Conservation (phyloP, 2,888 invertebrate genomes). For the Callinectes sapidus region DNA sequence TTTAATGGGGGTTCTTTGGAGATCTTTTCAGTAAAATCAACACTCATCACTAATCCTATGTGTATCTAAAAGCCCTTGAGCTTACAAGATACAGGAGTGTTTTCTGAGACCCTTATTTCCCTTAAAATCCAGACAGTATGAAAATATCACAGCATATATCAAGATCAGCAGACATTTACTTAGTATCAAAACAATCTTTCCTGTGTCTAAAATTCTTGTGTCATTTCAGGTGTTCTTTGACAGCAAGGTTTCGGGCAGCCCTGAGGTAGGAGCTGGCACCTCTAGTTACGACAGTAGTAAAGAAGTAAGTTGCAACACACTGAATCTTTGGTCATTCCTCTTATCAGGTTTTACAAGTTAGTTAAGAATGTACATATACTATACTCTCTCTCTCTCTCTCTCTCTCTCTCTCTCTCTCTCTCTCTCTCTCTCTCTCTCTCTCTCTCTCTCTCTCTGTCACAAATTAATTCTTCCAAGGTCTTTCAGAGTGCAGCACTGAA, state of each 20-base stretch:
- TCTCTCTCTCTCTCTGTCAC: neutral
- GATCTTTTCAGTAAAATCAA: neutral
- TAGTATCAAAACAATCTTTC: neutral
- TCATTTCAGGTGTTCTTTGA: slow-evolving; percentile 71
- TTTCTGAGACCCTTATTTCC: neutral
- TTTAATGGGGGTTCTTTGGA: too few relatives aligned
- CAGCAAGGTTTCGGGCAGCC: slow-evolving; percentile 70
- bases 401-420: neutral
- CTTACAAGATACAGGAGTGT: neutral
- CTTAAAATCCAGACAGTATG: neutral
- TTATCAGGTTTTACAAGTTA: neutral
- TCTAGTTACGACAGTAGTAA: slow-evolving; percentile 68
- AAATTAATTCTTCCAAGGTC: neutral
- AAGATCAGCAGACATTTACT: neutral
- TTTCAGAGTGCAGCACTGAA: neutral
- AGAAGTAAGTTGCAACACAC: slow-evolving; percentile 54
- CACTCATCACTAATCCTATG: neutral
- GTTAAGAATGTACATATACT: neutral
- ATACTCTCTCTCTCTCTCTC: slow-evolving; percentile 1
- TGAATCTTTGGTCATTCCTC: neutral
- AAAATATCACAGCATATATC: neutral
- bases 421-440: too few relatives aligned
- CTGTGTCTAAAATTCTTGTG: neutral
- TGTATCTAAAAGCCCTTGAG: neutral
- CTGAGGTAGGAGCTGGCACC: slow-evolving; percentile 66